Percentiles rank a stretch among this genome's conserved stretches.
These are phyloP conservation scores for Drosophila tani DNA, from an alignment of 1,140 invertebrate species.

Conservation along the genomic window DNA sequence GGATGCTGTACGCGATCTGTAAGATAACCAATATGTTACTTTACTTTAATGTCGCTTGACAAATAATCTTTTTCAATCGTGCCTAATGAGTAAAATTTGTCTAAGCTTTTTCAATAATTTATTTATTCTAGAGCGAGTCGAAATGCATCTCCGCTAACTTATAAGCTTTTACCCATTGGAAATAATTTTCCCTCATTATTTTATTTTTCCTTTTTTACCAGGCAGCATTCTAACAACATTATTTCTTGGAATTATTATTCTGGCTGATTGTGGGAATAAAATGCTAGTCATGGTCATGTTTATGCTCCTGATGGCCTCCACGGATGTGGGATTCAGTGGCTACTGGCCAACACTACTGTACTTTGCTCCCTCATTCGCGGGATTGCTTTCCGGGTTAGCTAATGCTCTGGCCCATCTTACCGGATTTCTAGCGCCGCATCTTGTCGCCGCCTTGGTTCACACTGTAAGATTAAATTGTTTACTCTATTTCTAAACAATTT, in stretches of 20 bases:
- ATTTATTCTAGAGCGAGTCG: not conserved
- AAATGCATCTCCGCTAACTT: not conserved
- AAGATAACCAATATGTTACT: slow-evolving; percentile 23
- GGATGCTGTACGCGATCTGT: slow-evolving; percentile 65
- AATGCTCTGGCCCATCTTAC: slow-evolving; percentile 65
- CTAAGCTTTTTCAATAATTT: not conserved
- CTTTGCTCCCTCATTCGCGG: slow-evolving; percentile 75
- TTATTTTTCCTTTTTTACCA: slow-evolving; percentile 9
- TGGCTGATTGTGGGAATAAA: slow-evolving; percentile 42
- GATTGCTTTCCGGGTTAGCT: slow-evolving; percentile 68
- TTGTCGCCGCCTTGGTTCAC: slow-evolving; percentile 55
- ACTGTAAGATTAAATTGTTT: slow-evolving; percentile 46
- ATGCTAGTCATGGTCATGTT: slow-evolving; percentile 59
- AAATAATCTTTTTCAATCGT: not conserved
- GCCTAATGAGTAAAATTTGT: not conserved
- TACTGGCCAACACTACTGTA: slow-evolving; percentile 78
- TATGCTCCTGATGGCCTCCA: slow-evolving; percentile 51
- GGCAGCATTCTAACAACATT: slow-evolving; percentile 43
- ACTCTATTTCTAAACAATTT: not conserved
- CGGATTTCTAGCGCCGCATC: slow-evolving; percentile 69
- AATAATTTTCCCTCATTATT: no score
- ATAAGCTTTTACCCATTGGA: not conserved
- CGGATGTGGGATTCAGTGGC: slow-evolving; percentile 69
- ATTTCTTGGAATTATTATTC: slow-evolving; percentile 50
- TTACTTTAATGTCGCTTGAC: not conserved